phyloP scores from a whole-genome alignment of 2,113 vertebrate species.

The Bujurquina vittata region DNA sequence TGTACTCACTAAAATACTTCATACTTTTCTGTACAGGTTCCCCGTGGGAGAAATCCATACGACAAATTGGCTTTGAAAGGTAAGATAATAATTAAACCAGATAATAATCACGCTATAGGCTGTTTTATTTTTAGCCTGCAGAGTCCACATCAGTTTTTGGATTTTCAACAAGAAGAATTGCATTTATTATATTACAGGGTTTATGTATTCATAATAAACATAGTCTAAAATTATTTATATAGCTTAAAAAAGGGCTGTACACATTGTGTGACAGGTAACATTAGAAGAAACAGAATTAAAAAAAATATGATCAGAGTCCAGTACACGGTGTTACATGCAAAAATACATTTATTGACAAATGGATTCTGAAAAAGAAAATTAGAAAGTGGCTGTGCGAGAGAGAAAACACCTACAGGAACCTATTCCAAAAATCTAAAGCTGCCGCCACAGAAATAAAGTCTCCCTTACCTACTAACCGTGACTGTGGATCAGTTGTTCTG shows the following conservation, averaged over 20 bases:
- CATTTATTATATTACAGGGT: too few relatives aligned
- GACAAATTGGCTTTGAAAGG: conserved; percentile 98
- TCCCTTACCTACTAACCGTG: not conserved
- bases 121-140: not conserved
- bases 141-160: not conserved
- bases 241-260: not conserved
- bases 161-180: not conserved
- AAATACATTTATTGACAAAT: not conserved
- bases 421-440: too few relatives aligned
- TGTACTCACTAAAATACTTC: not conserved
- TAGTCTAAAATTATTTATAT: not conserved
- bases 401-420: too few relatives aligned
- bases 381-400: not conserved
- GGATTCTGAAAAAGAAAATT: too few relatives aligned
- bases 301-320: not conserved
- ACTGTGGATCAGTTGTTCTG: not conserved
- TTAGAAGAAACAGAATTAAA: fast-evolving
- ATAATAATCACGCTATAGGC: not conserved
- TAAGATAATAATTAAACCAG: conserved; percentile 70
- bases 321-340: not conserved
- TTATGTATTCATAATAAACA: too few relatives aligned
- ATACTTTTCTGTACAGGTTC: conserved; percentile 83
- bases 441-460: not conserved
- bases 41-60: conserved; percentile 92
- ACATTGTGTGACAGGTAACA: not conserved